Conservation (phyloP, 2,888 invertebrate genomes). For the Mesorhabditis belari region DNA sequence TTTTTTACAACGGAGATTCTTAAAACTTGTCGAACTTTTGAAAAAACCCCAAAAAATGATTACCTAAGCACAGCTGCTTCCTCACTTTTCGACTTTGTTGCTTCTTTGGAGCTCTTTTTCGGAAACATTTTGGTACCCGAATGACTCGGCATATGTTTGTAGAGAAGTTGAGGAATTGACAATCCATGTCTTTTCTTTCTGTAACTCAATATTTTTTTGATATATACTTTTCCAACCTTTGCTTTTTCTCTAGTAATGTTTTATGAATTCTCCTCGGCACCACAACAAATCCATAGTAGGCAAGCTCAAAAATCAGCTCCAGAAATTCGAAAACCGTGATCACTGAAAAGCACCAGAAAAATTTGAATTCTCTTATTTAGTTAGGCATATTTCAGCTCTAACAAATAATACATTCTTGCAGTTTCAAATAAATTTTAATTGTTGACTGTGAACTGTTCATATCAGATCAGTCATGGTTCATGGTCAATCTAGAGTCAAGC, state of each 20-base stretch:
- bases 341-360: no score
- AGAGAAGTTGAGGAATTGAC: not conserved
- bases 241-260: not conserved
- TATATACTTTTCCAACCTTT: not conserved
- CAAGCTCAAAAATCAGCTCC: conserved; percentile 27
- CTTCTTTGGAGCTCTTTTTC: no score
- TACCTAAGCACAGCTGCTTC: not conserved
- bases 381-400: no score
- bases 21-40: no score
- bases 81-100: conserved; percentile 11
- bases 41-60: no score
- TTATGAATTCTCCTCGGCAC: not conserved
- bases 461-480: no score
- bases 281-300: not conserved
- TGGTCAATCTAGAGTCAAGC: no score
- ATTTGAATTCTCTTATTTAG: no score
- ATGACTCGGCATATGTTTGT: not conserved
- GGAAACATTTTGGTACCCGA: not conserved
- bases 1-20: no score
- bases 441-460: no score
- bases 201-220: not conserved
- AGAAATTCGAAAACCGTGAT: conserved; percentile 33
- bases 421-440: no score
- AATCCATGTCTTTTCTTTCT: not conserved
- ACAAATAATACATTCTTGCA: no score